phyloP scores from a whole-genome alignment of 2,113 vertebrate species.

The Erpornis zantholeuca region DNA sequence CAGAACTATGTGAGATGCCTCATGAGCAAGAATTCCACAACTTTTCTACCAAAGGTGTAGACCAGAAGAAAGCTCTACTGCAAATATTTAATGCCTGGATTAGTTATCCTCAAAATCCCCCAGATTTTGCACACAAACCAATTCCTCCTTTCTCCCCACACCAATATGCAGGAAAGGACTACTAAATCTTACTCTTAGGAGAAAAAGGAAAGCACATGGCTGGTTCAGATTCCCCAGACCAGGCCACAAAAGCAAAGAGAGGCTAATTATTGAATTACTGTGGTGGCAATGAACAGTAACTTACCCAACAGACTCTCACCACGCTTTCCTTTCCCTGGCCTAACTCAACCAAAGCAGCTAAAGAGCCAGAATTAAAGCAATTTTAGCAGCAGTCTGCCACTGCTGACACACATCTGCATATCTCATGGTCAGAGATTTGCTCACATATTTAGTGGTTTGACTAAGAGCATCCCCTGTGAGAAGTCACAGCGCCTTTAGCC shows the following conservation, averaged over 20 bases:
- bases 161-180: neutral
- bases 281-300: neutral
- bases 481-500: neutral
- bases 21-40: neutral
- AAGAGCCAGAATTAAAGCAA: neutral
- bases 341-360: neutral
- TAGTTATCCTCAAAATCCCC: neutral
- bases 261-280: neutral
- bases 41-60: neutral
- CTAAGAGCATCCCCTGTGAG: neutral
- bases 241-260: neutral
- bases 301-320: neutral
- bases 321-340: neutral
- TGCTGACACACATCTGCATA: rapidly evolving
- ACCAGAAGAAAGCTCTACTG: neutral
- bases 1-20: neutral
- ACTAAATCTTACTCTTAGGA: neutral
- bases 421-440: neutral
- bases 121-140: neutral
- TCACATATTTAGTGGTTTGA: neutral
- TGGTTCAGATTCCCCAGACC: neutral
- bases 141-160: neutral
- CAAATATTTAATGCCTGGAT: neutral
- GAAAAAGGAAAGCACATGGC: neutral
- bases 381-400: neutral